Evolutionary conservation across 2,888 invertebrate species (phyloP).

Genomic region (Halictus quadricinctus): DNA sequence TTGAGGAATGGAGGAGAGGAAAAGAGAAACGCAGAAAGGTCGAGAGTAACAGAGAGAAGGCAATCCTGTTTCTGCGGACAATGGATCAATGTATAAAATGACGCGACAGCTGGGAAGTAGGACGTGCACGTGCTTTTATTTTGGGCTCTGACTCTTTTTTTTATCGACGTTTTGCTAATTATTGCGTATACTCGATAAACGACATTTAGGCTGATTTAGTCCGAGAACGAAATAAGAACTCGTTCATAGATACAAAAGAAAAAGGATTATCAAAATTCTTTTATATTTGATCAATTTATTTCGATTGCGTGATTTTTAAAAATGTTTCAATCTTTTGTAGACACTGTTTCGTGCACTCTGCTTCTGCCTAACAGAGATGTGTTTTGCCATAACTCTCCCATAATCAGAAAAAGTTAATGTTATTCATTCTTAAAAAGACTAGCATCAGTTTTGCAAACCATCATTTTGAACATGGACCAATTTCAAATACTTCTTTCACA

Average conservation of each 20-base stretch:
- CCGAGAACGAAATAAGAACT: too few relatives aligned
- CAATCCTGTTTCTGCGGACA: constrained; percentile 33
- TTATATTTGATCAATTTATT: too few relatives aligned
- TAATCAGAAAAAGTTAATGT: neutral
- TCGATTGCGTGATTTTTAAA: too few relatives aligned
- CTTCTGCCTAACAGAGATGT: too few relatives aligned
- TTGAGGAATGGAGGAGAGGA: neutral
- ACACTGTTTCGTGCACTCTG: too few relatives aligned
- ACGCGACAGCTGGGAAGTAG: constrained; percentile 76
- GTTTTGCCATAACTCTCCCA: too few relatives aligned
- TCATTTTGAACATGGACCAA: neutral
- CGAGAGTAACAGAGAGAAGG: constrained; percentile 1
- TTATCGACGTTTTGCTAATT: constrained; percentile 47
- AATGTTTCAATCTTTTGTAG: too few relatives aligned
- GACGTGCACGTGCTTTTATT: constrained; percentile 31
- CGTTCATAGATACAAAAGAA: too few relatives aligned
- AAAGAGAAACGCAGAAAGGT: neutral
- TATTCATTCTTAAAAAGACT: neutral
- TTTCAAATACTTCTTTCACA: neutral
- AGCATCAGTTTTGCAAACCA: too few relatives aligned
- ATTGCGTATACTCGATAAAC: constrained; percentile 15
- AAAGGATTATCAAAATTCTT: too few relatives aligned
- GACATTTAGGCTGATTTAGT: neutral
- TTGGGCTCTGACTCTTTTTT: constrained; percentile 26
- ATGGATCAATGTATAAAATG: constrained; percentile 69